phyloP scores from a whole-genome alignment of 2,888 invertebrate species.

The Aphidoletes aphidimyza region DNA sequence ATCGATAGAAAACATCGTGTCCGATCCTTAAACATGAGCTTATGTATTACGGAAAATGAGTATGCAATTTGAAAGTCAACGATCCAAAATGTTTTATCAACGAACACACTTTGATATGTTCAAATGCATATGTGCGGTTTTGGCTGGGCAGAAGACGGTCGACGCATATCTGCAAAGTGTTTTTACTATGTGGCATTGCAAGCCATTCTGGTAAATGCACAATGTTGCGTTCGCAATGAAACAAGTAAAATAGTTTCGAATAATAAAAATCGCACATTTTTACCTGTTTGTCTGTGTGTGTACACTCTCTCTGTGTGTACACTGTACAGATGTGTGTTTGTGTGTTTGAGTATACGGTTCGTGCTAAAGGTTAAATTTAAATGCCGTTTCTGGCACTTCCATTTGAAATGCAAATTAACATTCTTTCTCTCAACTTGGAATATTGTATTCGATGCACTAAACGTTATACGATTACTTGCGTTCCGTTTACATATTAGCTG shows the following conservation, averaged over 20 bases:
- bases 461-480: not conserved
- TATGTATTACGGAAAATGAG: not conserved
- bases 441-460: no score
- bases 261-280: conserved; percentile 42
- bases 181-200: no score
- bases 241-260: not conserved
- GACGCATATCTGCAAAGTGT: not conserved
- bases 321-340: conserved; percentile 8
- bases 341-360: not conserved
- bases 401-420: conserved; percentile 45
- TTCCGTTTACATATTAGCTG: not conserved
- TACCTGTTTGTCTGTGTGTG: no score
- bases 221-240: not conserved
- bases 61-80: conserved; percentile 3
- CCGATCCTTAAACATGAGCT: conserved; percentile 17
- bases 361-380: conserved; percentile 37
- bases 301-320: no score
- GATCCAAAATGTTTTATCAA: conserved; percentile 9
- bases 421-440: not conserved
- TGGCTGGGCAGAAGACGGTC: not conserved
- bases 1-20: not conserved
- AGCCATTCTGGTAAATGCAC: not conserved
- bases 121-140: not conserved
- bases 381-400: conserved; percentile 9
- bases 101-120: not conserved